Evolutionary conservation across 2,888 invertebrate genomes (phyloP).

Genomic region (Cantharis lateralis): DNA sequence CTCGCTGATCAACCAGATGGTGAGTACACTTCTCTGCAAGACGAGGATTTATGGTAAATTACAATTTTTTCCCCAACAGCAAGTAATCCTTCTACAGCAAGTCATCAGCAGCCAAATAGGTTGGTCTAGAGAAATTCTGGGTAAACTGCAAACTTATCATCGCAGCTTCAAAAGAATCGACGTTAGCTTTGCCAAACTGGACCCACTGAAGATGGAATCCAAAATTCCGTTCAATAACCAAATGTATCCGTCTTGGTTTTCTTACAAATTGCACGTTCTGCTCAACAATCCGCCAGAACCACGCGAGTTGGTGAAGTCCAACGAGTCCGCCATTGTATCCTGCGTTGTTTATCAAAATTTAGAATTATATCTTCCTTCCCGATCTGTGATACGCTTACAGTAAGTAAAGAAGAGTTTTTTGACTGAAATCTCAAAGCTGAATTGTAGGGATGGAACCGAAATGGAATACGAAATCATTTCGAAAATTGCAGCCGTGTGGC

Average conservation of each 20-base stretch:
- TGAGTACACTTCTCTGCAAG: slow-evolving; percentile 52
- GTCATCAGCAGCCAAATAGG: slow-evolving; percentile 34
- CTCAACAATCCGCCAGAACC: not conserved
- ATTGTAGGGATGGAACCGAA: slow-evolving; percentile 66
- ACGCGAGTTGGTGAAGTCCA: not conserved
- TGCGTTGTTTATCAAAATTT: slow-evolving; percentile 68
- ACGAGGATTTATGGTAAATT: not conserved
- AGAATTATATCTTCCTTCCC: slow-evolving; percentile 64
- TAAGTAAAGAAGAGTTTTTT: slow-evolving; percentile 57
- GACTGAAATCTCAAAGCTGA: not conserved
- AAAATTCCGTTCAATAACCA: slow-evolving; percentile 7
- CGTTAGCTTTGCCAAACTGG: slow-evolving; percentile 29
- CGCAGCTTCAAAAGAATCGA: slow-evolving; percentile 34
- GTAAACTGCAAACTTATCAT: slow-evolving; percentile 32
- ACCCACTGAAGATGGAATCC: not conserved
- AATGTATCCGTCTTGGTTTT: slow-evolving; percentile 37
- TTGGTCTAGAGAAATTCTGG: slow-evolving; percentile 18
- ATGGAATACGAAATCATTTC: slow-evolving; percentile 70
- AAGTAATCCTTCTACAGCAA: slow-evolving; percentile 39
- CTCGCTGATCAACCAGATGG: slow-evolving; percentile 75
- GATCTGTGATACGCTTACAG: slow-evolving; percentile 61
- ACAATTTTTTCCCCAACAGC: slow-evolving; percentile 25
- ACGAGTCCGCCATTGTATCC: slow-evolving; percentile 39
- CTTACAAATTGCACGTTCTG: slow-evolving; percentile 37
- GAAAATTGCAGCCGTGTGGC: slow-evolving; percentile 57